Evolutionary conservation across 2,888 invertebrate species (phyloP).

Genomic region (Drosophila kambysellisi): DNA sequence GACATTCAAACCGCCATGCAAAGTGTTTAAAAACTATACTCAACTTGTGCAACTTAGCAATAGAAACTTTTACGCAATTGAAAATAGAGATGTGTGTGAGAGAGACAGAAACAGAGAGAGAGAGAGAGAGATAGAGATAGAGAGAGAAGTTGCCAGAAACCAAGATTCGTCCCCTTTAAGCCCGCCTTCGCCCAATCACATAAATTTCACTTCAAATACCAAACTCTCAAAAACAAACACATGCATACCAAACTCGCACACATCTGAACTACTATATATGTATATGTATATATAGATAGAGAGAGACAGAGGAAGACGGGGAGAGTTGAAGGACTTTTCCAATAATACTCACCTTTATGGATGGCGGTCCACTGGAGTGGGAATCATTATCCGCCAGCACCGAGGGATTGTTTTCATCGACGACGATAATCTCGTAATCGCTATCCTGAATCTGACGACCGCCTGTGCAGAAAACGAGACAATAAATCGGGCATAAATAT

Average conservation of each 20-base stretch:
- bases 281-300: not conserved
- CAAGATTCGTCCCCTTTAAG: not conserved
- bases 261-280: not conserved
- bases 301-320: too few relatives aligned
- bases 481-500: conserved; percentile 5
- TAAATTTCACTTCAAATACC: not conserved
- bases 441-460: conserved; percentile 89
- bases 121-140: not conserved
- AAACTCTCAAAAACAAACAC: not conserved
- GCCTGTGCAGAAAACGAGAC: conserved; percentile 65
- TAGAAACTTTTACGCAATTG: conserved; percentile 11
- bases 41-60: conserved; percentile 15
- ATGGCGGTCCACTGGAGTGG: conserved; percentile 90
- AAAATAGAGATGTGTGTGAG: not conserved
- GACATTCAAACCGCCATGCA: conserved; percentile 48
- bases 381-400: conserved; percentile 92
- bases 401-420: conserved; percentile 95
- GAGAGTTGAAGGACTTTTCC: not conserved
- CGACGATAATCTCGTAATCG: conserved; percentile 95
- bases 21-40: conserved; percentile 30
- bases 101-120: not conserved
- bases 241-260: conserved; percentile 1
- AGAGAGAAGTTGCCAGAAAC: not conserved
- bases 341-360: conserved; percentile 90
- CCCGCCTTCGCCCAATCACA: not conserved